These are phyloP conservation scores for Microcaecilia unicolor DNA, from an alignment of 2,797 vertebrate species.

Conservation along the genomic window DNA sequence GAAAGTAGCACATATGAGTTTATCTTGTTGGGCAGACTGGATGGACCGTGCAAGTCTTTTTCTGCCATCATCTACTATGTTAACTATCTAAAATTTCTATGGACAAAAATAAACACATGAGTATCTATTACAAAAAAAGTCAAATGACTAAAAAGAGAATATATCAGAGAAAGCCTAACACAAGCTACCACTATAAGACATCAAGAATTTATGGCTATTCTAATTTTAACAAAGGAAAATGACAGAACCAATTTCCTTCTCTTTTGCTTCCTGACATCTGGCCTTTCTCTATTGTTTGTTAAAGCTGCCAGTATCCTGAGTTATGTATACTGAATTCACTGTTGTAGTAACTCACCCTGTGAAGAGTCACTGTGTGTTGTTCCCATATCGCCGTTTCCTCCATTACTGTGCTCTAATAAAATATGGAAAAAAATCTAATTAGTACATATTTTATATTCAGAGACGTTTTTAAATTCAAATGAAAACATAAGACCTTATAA, in stretches of 20 bases:
- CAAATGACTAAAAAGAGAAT: no score
- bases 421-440: constrained; percentile 14
- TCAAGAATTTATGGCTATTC: constrained; percentile 32
- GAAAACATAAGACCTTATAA: no score
- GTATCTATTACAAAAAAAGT: no score
- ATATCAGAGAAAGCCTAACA: no score
- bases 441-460: constrained; percentile 9
- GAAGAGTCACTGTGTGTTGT: constrained; percentile 96
- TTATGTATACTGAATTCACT: constrained; percentile 35
- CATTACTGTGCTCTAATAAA: constrained; percentile 85
- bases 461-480: no score
- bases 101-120: no score
- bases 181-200: constrained; percentile 12
- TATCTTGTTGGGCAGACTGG: no score
- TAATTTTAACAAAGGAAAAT: constrained; percentile 46
- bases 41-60: no score
- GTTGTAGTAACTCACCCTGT: constrained; percentile 74
- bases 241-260: constrained; percentile 35
- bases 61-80: no score
- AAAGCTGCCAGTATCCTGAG: constrained; percentile 44
- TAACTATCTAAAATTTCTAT: no score
- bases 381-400: constrained; percentile 99
- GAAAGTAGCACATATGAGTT: no score
- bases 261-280: constrained; percentile 60
- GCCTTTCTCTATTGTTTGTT: constrained; percentile 52